Evolutionary conservation across 2,113 vertebrate species (phyloP), one percentile per base, ranked within the genome.

Genomic region (Cyprinodon variegatus): DNA sequence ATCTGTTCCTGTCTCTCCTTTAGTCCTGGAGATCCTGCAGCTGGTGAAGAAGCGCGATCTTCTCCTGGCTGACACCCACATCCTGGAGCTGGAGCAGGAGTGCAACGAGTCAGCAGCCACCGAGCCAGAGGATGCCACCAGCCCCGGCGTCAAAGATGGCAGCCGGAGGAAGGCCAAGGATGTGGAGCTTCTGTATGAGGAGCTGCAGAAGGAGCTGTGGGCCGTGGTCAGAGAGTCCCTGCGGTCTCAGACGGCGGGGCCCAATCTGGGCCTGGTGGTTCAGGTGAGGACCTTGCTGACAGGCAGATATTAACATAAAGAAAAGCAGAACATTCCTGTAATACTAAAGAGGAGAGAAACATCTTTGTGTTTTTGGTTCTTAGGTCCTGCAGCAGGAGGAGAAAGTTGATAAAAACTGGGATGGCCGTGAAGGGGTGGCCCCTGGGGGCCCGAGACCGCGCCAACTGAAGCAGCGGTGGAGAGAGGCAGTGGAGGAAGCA

Each of bases 1-100:
- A 8, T 10, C 8, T 11, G n/a, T 46, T 45, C 13, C 4, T 59
- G 0, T 43, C 20, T 78, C 39, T 80, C 65, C 41, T 12, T 8
- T 85, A 98, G 96, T 97, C 14, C 88, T 98, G 76, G 96, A 97
- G 86, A 98, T 98, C 90, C 92, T 96, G 82, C 94, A 95, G 90
- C 85, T 97, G 84, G 96, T 98, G 82, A 96, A 95, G 79, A 95
- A 92, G 61, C 92, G 96, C 6, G 97, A 98, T 50, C 93, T 98
- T 60, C 82, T 96, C 13, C 88, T 94, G 0, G 97, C 97, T 0
- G 96, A 98, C 78, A 88, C 92, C 0, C 96, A 98, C 91, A 97
- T 98, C 91, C 90, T 96, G 76, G 96, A 97, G 70, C 89, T 98
- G 87, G 96, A 98, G 80, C 94, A 94, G 7, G 97, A 98, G 81